These are phyloP conservation scores for Syngnathus floridae DNA, from an alignment of 2,113 vertebrate genomes.

Conservation along the genomic window DNA sequence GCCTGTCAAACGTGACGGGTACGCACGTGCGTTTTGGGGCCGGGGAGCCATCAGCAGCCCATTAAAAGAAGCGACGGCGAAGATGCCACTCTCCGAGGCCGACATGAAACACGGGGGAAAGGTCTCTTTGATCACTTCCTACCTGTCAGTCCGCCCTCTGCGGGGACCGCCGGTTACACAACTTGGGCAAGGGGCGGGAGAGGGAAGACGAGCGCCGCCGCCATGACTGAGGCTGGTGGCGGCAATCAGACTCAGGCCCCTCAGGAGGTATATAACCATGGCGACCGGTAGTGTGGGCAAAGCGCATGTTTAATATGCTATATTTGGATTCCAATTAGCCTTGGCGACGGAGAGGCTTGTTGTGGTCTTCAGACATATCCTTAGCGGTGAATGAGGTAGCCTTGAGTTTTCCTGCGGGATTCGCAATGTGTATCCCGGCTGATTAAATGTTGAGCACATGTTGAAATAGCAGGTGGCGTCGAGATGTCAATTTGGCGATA, in stretches of 20 bases:
- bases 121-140: slow-evolving; percentile 70
- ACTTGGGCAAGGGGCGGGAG: slow-evolving; percentile 1
- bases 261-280: slow-evolving; percentile 53
- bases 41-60: slow-evolving; percentile 40
- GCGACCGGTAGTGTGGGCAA: slow-evolving; percentile 46
- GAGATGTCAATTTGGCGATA: slow-evolving; percentile 1
- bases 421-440: slow-evolving; percentile 1
- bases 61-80: slow-evolving; percentile 46
- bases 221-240: slow-evolving; percentile 42
- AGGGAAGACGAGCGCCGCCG: slow-evolving; percentile 8
- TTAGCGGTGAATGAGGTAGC: slow-evolving; percentile 2
- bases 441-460: slow-evolving; percentile 33
- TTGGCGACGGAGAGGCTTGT: slow-evolving; percentile 33
- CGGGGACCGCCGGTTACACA: slow-evolving; percentile 62
- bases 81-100: slow-evolving; percentile 57
- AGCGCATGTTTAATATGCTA: slow-evolving; percentile 52
- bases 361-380: slow-evolving; percentile 27
- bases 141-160: slow-evolving; percentile 66
- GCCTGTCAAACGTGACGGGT: slow-evolving; percentile 43
- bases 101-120: slow-evolving; percentile 66
- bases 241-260: slow-evolving; percentile 45
- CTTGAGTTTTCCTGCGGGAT: neutral
- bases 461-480: neutral
- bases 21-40: slow-evolving; percentile 12
- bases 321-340: slow-evolving; percentile 62